A percentile compares a stretch with the other conserved stretches of the same genome.
Conservation (phyloP, 2,888 invertebrate genomes). For the Rotaria macrura region DNA sequence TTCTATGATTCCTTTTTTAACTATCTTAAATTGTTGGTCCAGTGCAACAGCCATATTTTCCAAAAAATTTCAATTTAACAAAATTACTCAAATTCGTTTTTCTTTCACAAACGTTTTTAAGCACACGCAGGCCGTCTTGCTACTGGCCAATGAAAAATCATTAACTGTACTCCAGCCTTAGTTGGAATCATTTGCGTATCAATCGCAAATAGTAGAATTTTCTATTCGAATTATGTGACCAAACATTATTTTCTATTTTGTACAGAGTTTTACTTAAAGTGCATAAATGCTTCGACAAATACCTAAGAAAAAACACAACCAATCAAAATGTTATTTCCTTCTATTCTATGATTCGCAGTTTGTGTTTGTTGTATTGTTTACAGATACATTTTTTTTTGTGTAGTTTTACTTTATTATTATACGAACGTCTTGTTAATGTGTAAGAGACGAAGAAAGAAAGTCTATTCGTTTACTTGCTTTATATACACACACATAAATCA, state of each 20-base stretch:
- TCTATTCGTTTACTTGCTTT: neutral
- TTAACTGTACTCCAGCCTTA: neutral
- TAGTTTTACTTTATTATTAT: neutral
- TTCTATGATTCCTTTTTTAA: neutral
- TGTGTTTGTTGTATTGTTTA: neutral
- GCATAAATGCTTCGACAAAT: neutral
- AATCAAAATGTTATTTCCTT: neutral
- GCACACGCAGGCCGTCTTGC: neutral
- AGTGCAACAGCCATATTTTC: neutral
- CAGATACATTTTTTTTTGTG: neutral
- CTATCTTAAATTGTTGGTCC: neutral
- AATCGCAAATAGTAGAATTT: too few relatives aligned
- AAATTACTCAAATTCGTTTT: neutral
- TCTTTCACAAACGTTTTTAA: neutral
- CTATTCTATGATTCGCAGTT: too few relatives aligned
- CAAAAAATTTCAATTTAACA: neutral
- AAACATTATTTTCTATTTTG: too few relatives aligned
- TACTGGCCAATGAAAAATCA: neutral
- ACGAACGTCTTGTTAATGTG: neutral
- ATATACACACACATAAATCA: neutral
- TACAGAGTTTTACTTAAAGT: neutral
- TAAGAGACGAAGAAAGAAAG: neutral
- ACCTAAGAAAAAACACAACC: too few relatives aligned
- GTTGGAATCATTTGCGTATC: neutral
- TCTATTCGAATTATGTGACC: too few relatives aligned